Evolutionary conservation across 2,113 vertebrate species (phyloP).

Genomic region (Ancistrus triradiatus): DNA sequence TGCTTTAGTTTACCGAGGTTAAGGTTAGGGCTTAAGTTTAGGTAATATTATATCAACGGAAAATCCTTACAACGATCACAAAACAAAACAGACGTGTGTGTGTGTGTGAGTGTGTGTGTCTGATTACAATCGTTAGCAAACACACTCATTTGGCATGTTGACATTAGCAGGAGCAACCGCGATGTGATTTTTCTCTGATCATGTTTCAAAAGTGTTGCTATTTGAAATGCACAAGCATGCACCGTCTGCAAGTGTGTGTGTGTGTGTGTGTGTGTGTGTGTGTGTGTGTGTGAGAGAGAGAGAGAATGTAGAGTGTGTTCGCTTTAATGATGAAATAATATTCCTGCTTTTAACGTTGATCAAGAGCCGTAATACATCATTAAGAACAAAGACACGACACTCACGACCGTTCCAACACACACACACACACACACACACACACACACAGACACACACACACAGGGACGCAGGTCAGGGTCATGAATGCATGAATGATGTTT

Average conservation of each 20-base stretch:
- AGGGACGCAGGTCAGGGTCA: background rate
- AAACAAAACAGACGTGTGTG: no score
- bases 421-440: slow-evolving; percentile 16
- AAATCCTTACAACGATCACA: no score
- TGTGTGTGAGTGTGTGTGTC: background rate
- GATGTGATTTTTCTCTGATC: background rate
- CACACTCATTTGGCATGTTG: background rate
- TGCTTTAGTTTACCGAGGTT: no score
- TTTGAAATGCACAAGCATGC: background rate
- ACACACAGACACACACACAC: slow-evolving; percentile 6
- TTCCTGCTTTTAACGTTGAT: slow-evolving; percentile 9
- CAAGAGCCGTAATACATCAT: slow-evolving; percentile 15
- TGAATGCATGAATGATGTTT: background rate
- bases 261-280: slow-evolving; percentile 1
- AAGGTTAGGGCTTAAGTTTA: no score
- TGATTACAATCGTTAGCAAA: background rate
- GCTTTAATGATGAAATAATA: slow-evolving; percentile 18
- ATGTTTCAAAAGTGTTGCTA: background rate
- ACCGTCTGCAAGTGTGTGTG: background rate
- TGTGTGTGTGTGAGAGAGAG: no score
- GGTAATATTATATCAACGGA: no score
- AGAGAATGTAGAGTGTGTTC: no score
- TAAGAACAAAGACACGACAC: slow-evolving; percentile 15
- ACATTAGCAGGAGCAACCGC: background rate
- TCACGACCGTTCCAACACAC: slow-evolving; percentile 1